A percentile compares a stretch with the other conserved stretches of the same genome.
Conservation (phyloP, 2,113 vertebrate genomes). For the Eublepharis macularius region DNA sequence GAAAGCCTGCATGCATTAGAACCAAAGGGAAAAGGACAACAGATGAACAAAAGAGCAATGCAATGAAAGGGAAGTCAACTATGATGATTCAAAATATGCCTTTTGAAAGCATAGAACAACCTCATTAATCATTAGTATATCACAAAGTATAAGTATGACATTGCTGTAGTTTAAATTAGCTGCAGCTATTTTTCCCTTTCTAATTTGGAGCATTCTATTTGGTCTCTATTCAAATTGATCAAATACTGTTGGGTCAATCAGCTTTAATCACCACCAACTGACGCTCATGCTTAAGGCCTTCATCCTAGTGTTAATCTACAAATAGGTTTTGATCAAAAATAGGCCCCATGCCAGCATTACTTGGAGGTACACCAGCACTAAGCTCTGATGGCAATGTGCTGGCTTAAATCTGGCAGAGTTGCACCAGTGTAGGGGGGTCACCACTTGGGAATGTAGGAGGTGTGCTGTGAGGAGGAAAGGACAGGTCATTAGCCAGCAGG, state of each 20-base stretch:
- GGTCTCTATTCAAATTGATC: not conserved
- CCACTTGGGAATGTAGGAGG: too few relatives aligned
- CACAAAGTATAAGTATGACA: conserved; percentile 7
- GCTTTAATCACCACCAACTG: not conserved
- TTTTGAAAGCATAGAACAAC: conserved; percentile 7
- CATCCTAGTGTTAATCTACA: too few relatives aligned
- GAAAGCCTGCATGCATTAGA: conserved; percentile 24
- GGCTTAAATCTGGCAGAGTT: too few relatives aligned
- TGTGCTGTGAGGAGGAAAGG: too few relatives aligned
- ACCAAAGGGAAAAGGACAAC: conserved; percentile 36
- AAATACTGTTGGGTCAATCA: not conserved
- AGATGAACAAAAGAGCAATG: conserved; percentile 23
- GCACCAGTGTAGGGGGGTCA: too few relatives aligned
- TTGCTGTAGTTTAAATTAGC: conserved; percentile 29
- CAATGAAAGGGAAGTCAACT: conserved; percentile 22
- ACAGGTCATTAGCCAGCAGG: too few relatives aligned
- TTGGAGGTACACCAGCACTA: too few relatives aligned
- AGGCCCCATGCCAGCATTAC: too few relatives aligned
- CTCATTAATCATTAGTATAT: conserved; percentile 29
- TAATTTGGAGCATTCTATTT: conserved; percentile 6
- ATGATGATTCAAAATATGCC: conserved; percentile 16
- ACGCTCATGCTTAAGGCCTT: not conserved
- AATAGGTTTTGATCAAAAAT: too few relatives aligned
- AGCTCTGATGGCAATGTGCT: too few relatives aligned
- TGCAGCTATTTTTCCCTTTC: conserved; percentile 3